Evolutionary conservation across 2,113 vertebrate species (phyloP), one percentile per base, ranked within the genome.

Genomic region (Guaruba guarouba): DNA sequence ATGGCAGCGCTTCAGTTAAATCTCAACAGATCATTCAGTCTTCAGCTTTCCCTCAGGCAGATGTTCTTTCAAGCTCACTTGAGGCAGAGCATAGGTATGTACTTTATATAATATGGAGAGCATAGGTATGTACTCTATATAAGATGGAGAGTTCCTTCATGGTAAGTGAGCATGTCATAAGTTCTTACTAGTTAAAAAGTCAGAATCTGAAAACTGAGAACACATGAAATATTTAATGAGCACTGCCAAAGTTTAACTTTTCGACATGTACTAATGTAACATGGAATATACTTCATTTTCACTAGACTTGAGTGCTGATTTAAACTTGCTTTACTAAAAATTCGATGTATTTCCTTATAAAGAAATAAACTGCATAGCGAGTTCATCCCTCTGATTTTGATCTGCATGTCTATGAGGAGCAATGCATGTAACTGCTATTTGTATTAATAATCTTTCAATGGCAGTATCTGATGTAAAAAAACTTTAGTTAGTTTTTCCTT

Each of bases 1-100:
- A 98, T 33, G 97, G 97, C 80, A 98, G 97, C 92, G 73, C 95
- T 90, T 95, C 97, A 22, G 0, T 98, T 67, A 91, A 97, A 62
- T 97, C 97, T 89, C 97, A 98, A 17, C 97, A 98, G 77, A 86
- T 97, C 48, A 96, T 97, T 78, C 95, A 61, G 13, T 97, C 98
- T 95, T 98, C 98, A 92, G 19, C 97, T 69, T 98, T 98, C 52
- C 97, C 98, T 88, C 98, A 97, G 85, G 89, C 97, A 55, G 95
- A 97, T 94, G 95, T 98, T 96, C 98, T 98, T 97, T 98, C 98
- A 75, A 98, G 98, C 92, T 98, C 98, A 19, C 98, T 98, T 86
- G 98, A 98, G 88, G 98, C 98, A 92, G 98, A 98, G 74, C 98
- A 98, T 93, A 98, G 98, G 98, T 98, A 90, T 81, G 97, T 96